Conservation (phyloP, 1,140 invertebrate genomes). For the Ceratosolen solmsi region DNA sequence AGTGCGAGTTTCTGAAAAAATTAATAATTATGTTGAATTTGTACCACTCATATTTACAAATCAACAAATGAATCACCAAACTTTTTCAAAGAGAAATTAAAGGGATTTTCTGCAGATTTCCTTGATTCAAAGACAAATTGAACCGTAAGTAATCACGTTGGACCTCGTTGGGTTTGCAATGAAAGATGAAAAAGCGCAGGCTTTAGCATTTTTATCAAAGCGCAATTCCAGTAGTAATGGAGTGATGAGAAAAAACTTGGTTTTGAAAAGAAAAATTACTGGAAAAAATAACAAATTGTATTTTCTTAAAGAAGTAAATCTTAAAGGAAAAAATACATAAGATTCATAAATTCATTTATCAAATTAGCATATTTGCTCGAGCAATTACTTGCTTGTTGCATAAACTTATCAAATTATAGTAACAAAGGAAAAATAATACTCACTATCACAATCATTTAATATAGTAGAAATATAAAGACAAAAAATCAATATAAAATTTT, state of each 20-base stretch:
- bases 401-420: not conserved
- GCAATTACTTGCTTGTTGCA: not conserved
- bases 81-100: conserved; percentile 45
- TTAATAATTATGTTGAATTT: conserved; percentile 1
- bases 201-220: conserved; percentile 50
- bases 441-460: too few species aligned
- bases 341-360: not conserved
- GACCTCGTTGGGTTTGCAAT: conserved; percentile 10
- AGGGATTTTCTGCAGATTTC: conserved; percentile 49
- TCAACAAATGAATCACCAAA: conserved; percentile 40
- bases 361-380: not conserved
- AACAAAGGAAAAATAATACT: too few species aligned
- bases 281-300: conserved; percentile 10
- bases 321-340: not conserved
- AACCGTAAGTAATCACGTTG: conserved; percentile 50
- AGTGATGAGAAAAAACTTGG: conserved; percentile 27
- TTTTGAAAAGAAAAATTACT: conserved; percentile 30
- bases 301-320: not conserved
- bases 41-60: conserved; percentile 8
- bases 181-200: conserved; percentile 47
- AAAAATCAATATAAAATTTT: too few species aligned
- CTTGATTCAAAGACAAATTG: conserved; percentile 51
- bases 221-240: conserved; percentile 46
- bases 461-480: too few species aligned
- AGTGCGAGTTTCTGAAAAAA: not conserved